phyloP scores from a whole-genome alignment of 2,113 vertebrate species.

The Choloepus hoffmanni region DNA sequence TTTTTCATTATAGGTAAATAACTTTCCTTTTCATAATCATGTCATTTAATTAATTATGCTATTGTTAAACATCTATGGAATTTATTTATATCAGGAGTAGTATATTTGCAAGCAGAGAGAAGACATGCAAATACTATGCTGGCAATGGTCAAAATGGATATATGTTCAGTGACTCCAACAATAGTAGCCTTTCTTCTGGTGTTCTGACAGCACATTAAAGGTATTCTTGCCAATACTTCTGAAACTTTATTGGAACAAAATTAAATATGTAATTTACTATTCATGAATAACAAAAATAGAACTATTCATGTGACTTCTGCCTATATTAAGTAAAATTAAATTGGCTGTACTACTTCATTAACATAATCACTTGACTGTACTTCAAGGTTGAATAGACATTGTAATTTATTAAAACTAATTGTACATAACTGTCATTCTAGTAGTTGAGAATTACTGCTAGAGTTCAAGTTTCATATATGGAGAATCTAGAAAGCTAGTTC shows the following conservation, averaged over 20 bases:
- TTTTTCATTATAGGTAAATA: background rate
- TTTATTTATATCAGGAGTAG: background rate
- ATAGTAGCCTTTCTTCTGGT: background rate
- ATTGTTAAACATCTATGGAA: background rate
- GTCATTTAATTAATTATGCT: constrained; percentile 30
- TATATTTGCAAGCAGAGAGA: background rate
- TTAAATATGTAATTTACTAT: background rate
- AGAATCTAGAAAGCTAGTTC: background rate
- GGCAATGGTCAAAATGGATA: background rate
- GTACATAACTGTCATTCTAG: background rate
- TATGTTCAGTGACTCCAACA: background rate
- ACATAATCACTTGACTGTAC: background rate
- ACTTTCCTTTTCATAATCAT: background rate
- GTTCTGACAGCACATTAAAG: background rate
- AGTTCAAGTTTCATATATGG: background rate
- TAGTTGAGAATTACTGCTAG: background rate
- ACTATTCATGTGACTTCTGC: background rate
- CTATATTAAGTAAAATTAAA: background rate
- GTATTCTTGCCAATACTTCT: too few species aligned
- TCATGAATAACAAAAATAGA: background rate
- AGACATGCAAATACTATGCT: constrained; percentile 40
- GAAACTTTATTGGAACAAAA: background rate
- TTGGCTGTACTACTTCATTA: background rate
- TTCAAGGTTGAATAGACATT: background rate
- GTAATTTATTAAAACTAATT: background rate